Base-by-base conservation (phyloP, 2,888 invertebrate genomes). In the Odontocerum albicorne region DNA sequence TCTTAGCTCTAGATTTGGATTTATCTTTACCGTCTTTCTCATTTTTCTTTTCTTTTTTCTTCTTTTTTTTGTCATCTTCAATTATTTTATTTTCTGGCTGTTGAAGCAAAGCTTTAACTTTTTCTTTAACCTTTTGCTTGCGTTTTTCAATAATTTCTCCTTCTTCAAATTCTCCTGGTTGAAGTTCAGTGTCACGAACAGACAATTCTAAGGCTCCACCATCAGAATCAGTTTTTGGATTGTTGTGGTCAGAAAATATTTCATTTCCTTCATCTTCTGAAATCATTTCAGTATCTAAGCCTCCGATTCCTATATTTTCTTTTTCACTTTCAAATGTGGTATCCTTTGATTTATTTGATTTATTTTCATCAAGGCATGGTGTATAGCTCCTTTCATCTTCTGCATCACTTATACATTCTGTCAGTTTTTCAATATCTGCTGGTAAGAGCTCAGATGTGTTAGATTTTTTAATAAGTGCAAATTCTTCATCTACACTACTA, bases 271-370 rank as follows among this genome's bases (percentile, higher is more conserved):
- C 86, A 59, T 87, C 87, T 65, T 86, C 86, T 0, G 88, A 88
- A 63, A 88, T 87, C 68, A 87, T 74, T 71, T 89, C 88, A 0
- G 88, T 88, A 64, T 85, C 87, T 60, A 88, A 79, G 2, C 83
- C 86, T 63, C 75, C 79, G 50, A 81, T 68, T 1, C 75, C 79
- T n/a, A 63, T 60, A 35, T 68, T 71, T n/a, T 70, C 73, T 53
- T 70, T 71, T 22, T 71, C 72, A 1, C 66, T 65, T 50, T 73
- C 75, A 27, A 71, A 62, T 1, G 74, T 72, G 1, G 69, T 70
- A 54, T 73, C 74, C 57, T 59, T 72, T 69, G 61, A 59, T 49
- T 59, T 57, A 19, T 67, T 65, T 19, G 74, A 77, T 62, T 80
- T 81, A 63, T 78, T 77, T 67, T 87, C 87, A 68, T 87, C 87